phyloP scores from a whole-genome alignment of 2,113 vertebrate species.

The Lepus americanus region DNA sequence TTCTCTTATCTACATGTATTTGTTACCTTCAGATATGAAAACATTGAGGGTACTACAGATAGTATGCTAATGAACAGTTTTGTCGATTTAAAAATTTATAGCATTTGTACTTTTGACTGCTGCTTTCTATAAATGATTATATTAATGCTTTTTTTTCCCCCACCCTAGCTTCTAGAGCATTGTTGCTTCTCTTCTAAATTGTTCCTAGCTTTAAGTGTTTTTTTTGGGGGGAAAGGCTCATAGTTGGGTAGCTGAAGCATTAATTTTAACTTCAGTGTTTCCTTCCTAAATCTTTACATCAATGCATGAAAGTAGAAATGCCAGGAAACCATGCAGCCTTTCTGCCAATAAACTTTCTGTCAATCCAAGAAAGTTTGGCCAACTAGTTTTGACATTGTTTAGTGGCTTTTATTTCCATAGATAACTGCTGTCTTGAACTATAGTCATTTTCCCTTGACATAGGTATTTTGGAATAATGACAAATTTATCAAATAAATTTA shows the following conservation, averaged over 20 bases:
- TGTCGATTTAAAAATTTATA: neutral
- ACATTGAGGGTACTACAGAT: neutral
- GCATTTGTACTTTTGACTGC: neutral
- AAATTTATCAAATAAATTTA: neutral
- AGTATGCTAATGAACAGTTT: neutral
- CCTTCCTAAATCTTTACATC: neutral
- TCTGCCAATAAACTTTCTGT: neutral
- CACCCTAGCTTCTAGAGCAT: neutral
- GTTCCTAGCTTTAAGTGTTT: neutral
- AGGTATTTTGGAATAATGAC: constrained; percentile 49
- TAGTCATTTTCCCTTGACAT: neutral
- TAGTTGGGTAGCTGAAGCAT: neutral
- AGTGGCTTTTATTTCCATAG: neutral
- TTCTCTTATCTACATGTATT: neutral
- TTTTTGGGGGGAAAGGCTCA: neutral
- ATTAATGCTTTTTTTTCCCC: neutral
- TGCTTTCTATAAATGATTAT: neutral
- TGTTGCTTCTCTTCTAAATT: neutral
- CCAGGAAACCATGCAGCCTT: neutral
- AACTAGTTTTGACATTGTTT: neutral
- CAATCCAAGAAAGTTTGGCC: neutral
- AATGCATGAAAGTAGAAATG: neutral
- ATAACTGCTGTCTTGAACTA: neutral
- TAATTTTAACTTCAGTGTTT: neutral
- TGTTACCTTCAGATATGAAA: neutral